Percentiles rank a stretch among this genome's conserved stretches.
These are phyloP conservation scores for Luscinia megarhynchos DNA, from an alignment of 2,797 vertebrate genomes.

Conservation along the genomic window DNA sequence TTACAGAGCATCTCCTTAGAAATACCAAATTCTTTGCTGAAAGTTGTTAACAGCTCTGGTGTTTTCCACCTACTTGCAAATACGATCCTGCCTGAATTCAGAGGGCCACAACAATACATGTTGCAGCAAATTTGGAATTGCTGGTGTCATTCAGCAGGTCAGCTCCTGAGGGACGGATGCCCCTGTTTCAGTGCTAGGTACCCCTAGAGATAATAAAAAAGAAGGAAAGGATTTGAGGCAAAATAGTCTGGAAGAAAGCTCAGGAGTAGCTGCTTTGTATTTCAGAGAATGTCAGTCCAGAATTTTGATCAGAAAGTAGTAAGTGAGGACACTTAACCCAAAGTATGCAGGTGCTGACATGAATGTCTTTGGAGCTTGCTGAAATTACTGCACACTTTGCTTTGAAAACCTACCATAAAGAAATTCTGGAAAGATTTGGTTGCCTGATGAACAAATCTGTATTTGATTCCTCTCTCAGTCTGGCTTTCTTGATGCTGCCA, in stretches of 20 bases:
- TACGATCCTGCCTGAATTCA: background rate
- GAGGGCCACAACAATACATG: background rate
- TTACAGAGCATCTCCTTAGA: background rate
- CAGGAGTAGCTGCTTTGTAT: background rate
- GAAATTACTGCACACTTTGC: background rate
- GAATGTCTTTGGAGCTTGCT: background rate
- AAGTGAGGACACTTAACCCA: background rate
- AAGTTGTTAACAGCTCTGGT: background rate
- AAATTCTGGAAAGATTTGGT: background rate
- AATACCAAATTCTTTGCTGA: background rate
- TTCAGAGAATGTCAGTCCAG: background rate
- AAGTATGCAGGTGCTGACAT: background rate
- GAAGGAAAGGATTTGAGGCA: background rate
- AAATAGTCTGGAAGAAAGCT: background rate
- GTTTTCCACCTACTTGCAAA: background rate
- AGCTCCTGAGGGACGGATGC: background rate
- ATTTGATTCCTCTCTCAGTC: slow-evolving; percentile 7
- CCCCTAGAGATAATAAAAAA: background rate
- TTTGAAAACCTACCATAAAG: slow-evolving; percentile 10
- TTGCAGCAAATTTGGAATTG: background rate
- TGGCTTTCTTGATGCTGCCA: slow-evolving; percentile 3
- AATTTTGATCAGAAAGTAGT: background rate
- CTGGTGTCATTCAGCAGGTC: background rate
- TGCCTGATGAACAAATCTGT: slow-evolving; percentile 7
- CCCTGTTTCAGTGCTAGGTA: background rate